Evolutionary conservation across 2,797 vertebrate genomes (phyloP), one percentile per base, ranked within the genome.

Genomic region (Eleutherodactylus coqui): DNA sequence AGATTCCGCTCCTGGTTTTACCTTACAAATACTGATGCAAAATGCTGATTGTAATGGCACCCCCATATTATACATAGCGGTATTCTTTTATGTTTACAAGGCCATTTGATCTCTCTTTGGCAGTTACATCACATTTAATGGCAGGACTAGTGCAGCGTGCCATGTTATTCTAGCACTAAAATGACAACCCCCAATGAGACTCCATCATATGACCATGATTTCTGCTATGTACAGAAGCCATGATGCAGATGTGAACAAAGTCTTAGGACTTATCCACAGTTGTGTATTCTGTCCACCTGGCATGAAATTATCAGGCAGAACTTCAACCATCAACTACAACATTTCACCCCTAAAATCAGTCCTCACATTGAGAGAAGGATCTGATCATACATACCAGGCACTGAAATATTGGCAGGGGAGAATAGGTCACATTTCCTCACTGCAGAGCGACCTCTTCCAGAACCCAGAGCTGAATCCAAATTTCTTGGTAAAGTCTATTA

Each of bases 381-480:
- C 16, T 3, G 6, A 49, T 49, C 3, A 55, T 14, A 79, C 93
- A 94, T 90, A 99, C 98, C 94, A 79, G 93, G 91, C 1, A 89
- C 88, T 55, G 95, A 93, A 55, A 95, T 96, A 81, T 88, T 90
- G 82, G 92, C 82, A 49, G 93, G 91, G 17, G 91, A 88, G 77
- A 92, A 89, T 75, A 90, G 92, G 49, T 95, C 94, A 89, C 92
- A 92, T 0, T 90, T 95, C 89, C 95, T 95, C 76, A 93, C 29
- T 14, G 94, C 90, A 88, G 96, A 94, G 34, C 89, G 92, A 62
- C 94, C 93, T 91, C 90, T 92, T 75, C 93, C 84, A 76, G 93
- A 94, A 49, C 90, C 90, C 21, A 85, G 93, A 88, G 93, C 91
- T 38, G 93, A 88, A 77, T 92, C 87, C 82, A 89, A 78, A 24